phyloP scores from a whole-genome alignment of 2,888 invertebrate genomes.

The Endotricha flammealis region DNA sequence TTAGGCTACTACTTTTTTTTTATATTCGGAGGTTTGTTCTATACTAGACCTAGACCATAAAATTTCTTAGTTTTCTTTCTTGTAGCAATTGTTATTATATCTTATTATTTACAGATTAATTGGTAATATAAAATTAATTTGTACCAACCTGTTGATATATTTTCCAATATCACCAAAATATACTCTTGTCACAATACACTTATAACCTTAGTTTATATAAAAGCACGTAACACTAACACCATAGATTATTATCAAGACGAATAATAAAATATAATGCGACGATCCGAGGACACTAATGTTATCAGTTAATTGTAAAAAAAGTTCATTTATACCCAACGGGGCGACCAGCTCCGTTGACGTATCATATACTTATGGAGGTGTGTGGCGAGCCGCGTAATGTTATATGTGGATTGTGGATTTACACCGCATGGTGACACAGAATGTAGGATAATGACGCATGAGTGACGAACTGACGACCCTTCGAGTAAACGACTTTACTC shows the following conservation, averaged over 20 bases:
- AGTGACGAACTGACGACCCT: background rate
- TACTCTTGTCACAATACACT: no score
- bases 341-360: constrained; percentile 38
- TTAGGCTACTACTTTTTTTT: no score
- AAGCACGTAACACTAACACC: constrained; percentile 1
- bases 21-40: no score
- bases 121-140: no score
- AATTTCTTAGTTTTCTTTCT: no score
- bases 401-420: constrained; percentile 35
- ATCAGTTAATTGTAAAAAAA: constrained; percentile 50
- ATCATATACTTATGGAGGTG: constrained; percentile 49
- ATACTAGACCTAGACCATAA: no score
- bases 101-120: no score
- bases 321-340: constrained; percentile 14
- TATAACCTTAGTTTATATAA: background rate
- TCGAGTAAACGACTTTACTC: background rate
- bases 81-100: no score
- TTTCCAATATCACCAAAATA: no score
- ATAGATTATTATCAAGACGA: constrained; percentile 5
- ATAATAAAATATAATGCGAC: constrained; percentile 25
- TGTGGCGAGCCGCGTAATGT: constrained; percentile 31
- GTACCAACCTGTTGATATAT: no score
- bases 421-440: constrained; percentile 23
- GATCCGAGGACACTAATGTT: constrained; percentile 42
- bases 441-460: background rate